Percentiles rank a stretch among this genome's conserved stretches.
Evolutionary conservation across 1,140 invertebrate genomes (phyloP).

Genomic region (Papilio polyxenes): DNA sequence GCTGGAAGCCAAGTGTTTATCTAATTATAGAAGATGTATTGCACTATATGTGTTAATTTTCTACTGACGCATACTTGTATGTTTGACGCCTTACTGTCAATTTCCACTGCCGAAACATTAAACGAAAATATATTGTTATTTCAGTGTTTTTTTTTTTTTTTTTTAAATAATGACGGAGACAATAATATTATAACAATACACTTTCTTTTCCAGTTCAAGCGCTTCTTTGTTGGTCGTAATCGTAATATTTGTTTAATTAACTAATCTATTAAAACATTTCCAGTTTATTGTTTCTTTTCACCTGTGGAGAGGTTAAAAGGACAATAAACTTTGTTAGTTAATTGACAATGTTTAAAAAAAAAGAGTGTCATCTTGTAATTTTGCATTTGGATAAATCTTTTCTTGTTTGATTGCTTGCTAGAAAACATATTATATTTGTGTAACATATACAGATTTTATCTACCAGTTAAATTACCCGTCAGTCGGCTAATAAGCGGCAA

Average conservation of each 20-base stretch:
- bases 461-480: not conserved
- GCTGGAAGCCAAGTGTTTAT: constrained; percentile 52
- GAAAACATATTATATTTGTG: not conserved
- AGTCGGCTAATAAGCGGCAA: not conserved
- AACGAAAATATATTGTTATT: not conserved
- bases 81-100: not conserved
- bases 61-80: constrained; percentile 26
- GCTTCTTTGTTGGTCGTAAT: not conserved
- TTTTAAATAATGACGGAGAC: not conserved
- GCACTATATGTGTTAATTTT: constrained; percentile 41
- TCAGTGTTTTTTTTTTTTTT: not conserved
- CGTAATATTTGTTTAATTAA: not conserved
- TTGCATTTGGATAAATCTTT: not conserved
- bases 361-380: not conserved
- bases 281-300: not conserved
- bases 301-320: not conserved
- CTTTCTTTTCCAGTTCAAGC: not conserved
- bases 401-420: not conserved
- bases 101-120: too few species aligned
- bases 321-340: not conserved
- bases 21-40: constrained; percentile 55
- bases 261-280: not conserved
- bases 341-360: not conserved
- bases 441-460: not conserved
- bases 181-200: not conserved